Conservation (phyloP, 2,797 vertebrate genomes). For the Bradypus variegatus region DNA sequence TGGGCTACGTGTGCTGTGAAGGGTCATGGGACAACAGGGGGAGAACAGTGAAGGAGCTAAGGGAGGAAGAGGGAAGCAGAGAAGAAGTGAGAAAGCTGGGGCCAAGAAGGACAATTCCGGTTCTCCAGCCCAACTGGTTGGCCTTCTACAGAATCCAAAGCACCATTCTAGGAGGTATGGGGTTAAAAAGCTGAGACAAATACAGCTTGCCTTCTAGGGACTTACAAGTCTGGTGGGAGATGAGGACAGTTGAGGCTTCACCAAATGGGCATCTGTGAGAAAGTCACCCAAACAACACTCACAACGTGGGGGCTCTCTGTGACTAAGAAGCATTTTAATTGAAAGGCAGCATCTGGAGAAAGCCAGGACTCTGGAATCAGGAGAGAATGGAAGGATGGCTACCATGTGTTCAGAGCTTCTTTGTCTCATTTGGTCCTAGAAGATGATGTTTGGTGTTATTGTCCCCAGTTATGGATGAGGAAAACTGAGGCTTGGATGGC, state of each 20-base stretch:
- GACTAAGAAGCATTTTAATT: not conserved
- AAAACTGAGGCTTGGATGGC: not conserved
- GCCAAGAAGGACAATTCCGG: not conserved
- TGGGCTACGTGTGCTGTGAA: not conserved
- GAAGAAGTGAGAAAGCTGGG: not conserved
- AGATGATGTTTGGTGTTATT: too few relatives aligned
- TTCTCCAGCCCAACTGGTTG: not conserved
- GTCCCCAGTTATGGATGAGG: not conserved
- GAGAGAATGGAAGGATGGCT: not conserved
- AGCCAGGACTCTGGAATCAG: not conserved
- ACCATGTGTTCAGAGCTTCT: not conserved
- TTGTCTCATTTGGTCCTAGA: not conserved
- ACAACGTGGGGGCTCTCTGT: not conserved
- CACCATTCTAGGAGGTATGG: not conserved
- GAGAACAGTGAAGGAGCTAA: not conserved
- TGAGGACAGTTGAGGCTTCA: not conserved
- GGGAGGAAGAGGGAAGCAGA: not conserved
- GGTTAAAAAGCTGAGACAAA: not conserved
- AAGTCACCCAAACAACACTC: not conserved
- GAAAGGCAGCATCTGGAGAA: not conserved
- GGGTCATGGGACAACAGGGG: not conserved
- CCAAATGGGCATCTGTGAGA: not conserved
- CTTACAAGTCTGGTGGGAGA: not conserved
- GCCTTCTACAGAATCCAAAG: not conserved
- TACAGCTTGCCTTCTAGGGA: not conserved